Conservation (phyloP, 2,888 invertebrate species). For the Napeogenes sylphis region DNA sequence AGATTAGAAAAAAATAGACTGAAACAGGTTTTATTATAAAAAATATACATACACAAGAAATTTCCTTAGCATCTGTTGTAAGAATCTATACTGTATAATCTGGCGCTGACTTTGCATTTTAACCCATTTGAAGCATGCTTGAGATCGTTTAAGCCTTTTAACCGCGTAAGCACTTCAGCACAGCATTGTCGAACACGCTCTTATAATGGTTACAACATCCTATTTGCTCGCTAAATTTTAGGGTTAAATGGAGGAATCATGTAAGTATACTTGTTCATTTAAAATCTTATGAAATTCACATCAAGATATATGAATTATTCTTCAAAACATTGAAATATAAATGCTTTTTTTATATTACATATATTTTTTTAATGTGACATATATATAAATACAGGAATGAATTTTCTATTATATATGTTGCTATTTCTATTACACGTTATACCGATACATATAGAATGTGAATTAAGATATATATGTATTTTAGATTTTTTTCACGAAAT, state of each 20-base stretch:
- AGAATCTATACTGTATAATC: constrained; percentile 3
- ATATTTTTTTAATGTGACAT: no score
- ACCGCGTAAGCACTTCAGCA: constrained; percentile 19
- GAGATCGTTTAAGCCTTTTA: constrained; percentile 12
- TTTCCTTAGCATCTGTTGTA: not conserved
- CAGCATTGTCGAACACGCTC: constrained; percentile 16
- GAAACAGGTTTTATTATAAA: not conserved
- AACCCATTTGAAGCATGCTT: constrained; percentile 3
- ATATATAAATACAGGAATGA: no score
- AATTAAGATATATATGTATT: not conserved
- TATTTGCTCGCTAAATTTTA: constrained; percentile 1
- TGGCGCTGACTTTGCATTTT: constrained; percentile 8
- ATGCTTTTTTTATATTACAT: no score
- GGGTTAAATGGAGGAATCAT: not conserved
- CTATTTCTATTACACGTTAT: not conserved
- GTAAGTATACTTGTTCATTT: not conserved
- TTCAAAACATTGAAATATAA: no score
- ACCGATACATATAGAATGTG: not conserved
- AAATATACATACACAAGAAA: not conserved
- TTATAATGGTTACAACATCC: constrained; percentile 3
- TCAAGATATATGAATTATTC: no score
- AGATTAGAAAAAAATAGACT: no score
- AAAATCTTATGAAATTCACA: not conserved
- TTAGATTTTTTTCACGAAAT: no score
- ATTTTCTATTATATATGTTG: no score